Conservation (phyloP, 2,797 vertebrate species). For the Sandelia bainsii region DNA sequence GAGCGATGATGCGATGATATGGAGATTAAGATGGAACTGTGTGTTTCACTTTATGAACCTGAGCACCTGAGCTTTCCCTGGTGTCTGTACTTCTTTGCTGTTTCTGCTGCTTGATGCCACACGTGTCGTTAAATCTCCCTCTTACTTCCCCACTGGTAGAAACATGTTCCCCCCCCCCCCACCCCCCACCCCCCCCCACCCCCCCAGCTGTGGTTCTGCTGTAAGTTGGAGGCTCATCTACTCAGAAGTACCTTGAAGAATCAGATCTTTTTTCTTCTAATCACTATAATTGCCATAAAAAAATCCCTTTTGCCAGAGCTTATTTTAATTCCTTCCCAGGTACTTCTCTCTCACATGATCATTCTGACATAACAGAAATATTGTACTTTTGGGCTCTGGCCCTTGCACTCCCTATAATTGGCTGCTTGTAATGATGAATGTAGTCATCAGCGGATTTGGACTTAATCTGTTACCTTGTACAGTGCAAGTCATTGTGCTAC, state of each 20-base stretch:
- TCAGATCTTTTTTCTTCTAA: conserved; percentile 35
- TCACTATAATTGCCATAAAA: conserved; percentile 37
- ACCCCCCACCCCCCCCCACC: too few species aligned
- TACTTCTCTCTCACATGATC: neutral
- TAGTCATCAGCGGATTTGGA: conserved; percentile 29
- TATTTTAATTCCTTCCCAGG: conserved; percentile 22
- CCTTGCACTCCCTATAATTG: conserved; percentile 21
- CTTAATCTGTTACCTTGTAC: conserved; percentile 8
- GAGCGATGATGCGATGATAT: conserved; percentile 46
- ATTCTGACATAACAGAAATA: conserved; percentile 1
- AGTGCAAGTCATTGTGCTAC: neutral
- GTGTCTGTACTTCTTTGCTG: neutral
- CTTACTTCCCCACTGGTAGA: neutral
- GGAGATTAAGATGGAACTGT: conserved; percentile 44
- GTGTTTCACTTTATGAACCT: conserved; percentile 26
- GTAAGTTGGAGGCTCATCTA: conserved; percentile 18
- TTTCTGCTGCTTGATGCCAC: neutral
- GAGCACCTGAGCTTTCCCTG: neutral
- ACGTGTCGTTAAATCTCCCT: conserved; percentile 14
- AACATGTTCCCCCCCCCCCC: neutral
- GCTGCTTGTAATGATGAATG: conserved; percentile 39
- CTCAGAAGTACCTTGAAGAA: conserved; percentile 31
- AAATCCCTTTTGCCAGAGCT: conserved; percentile 5
- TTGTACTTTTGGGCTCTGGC: conserved; percentile 30
- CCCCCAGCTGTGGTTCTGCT: conserved; percentile 9